Conservation (phyloP, 2,113 vertebrate genomes). For the Macroglossus sobrinus region DNA sequence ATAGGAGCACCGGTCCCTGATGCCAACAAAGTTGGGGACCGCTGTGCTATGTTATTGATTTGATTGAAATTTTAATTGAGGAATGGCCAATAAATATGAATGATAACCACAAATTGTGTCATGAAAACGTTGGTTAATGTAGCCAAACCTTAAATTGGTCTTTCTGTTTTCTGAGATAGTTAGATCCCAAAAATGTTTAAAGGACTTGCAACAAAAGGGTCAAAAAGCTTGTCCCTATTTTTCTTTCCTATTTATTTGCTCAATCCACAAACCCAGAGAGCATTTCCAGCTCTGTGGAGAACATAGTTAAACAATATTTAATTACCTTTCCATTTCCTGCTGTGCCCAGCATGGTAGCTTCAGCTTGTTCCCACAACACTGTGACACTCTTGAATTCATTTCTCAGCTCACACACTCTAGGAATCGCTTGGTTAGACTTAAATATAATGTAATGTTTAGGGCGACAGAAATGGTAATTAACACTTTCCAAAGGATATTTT, state of each 20-base stretch:
- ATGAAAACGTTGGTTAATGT: neutral
- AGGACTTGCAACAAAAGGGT: neutral
- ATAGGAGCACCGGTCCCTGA: too few species aligned
- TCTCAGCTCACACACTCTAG: neutral
- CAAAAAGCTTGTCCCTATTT: neutral
- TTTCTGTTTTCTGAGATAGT: neutral
- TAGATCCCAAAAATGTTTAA: neutral
- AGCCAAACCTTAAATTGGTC: neutral
- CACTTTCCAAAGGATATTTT: neutral
- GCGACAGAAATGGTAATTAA: constrained; percentile 15
- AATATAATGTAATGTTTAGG: neutral
- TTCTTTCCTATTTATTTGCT: neutral
- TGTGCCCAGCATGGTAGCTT: neutral
- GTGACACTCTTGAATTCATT: neutral
- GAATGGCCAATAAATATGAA: neutral
- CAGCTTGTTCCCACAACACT: neutral
- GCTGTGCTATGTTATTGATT: neutral
- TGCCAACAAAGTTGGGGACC: too few species aligned
- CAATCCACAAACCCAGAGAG: neutral
- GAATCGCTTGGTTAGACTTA: constrained; percentile 7
- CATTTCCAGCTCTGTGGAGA: neutral
- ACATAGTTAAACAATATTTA: neutral
- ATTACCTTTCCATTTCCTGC: constrained; percentile 1
- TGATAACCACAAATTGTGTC: neutral
- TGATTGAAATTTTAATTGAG: neutral